Percentiles rank a stretch among this genome's conserved stretches.
These are phyloP conservation scores for Mastomys natalensis DNA, from an alignment of 2,113 vertebrate genomes.

Conservation along the genomic window DNA sequence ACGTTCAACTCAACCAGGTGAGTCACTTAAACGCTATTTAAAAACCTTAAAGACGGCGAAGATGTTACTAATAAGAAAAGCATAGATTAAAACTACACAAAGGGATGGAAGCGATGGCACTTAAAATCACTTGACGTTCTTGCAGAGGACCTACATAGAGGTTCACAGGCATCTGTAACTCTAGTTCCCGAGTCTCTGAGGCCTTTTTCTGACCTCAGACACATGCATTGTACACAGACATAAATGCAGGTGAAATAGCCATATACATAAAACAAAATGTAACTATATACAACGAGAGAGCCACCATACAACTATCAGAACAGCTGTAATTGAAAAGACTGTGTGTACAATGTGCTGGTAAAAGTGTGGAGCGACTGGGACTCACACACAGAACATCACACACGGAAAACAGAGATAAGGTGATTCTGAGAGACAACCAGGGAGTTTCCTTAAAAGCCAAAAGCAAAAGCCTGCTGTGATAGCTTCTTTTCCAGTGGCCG, in stretches of 20 bases:
- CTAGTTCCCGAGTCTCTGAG: neutral
- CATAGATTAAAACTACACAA: neutral
- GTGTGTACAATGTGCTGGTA: fast-evolving
- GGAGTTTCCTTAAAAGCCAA: neutral
- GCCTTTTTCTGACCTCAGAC: neutral
- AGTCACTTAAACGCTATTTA: neutral
- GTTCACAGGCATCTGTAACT: neutral
- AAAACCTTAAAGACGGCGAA: neutral
- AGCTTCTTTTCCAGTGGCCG: neutral
- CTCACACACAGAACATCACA: fast-evolving
- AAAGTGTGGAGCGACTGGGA: neutral
- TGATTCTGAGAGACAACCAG: neutral
- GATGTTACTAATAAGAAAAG: neutral
- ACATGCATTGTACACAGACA: neutral
- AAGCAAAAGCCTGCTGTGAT: neutral
- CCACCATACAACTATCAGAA: neutral
- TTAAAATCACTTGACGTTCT: neutral
- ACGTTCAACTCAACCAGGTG: neutral
- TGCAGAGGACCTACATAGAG: neutral
- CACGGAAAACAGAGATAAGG: too few species aligned
- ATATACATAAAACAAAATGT: neutral
- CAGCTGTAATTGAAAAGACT: neutral
- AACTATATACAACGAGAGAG: neutral
- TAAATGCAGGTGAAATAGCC: neutral
- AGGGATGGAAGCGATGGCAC: neutral